Conservation (phyloP, 2,888 invertebrate genomes). For the Ischnura elegans region DNA sequence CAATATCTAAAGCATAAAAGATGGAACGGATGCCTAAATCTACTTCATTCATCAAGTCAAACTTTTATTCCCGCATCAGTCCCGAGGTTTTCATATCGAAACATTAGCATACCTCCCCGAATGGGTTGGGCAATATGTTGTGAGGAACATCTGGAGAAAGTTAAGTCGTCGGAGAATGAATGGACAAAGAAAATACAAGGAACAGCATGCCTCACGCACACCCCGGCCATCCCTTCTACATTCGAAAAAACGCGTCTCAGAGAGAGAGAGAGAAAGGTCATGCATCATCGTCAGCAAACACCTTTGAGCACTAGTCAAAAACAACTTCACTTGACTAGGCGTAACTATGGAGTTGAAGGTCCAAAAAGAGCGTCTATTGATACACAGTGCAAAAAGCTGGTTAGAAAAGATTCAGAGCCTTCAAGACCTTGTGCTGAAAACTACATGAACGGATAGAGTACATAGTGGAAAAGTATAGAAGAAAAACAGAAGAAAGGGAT, state of each 20-base stretch:
- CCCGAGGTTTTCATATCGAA: neutral
- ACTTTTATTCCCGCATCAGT: neutral
- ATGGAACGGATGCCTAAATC: neutral
- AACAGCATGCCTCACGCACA: neutral
- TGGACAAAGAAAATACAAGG: neutral
- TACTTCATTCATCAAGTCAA: neutral
- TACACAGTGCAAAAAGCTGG: no score
- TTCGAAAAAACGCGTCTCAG: neutral
- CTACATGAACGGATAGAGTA: no score
- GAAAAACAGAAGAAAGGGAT: no score
- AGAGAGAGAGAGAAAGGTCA: neutral
- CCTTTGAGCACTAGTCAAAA: no score
- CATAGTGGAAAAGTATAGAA: no score
- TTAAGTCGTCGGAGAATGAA: neutral
- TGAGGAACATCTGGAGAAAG: neutral
- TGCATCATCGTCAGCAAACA: neutral
- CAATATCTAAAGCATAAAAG: no score
- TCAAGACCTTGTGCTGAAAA: no score
- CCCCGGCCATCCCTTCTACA: neutral
- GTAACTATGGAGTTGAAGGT: no score
- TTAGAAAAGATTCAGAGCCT: no score
- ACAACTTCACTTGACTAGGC: no score
- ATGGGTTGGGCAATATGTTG: neutral
- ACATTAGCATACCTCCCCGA: neutral
- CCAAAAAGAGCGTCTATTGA: no score